Evolutionary conservation across 1,140 invertebrate species (phyloP), one percentile per base, ranked within the genome.

Genomic region (Sitophilus oryzae): DNA sequence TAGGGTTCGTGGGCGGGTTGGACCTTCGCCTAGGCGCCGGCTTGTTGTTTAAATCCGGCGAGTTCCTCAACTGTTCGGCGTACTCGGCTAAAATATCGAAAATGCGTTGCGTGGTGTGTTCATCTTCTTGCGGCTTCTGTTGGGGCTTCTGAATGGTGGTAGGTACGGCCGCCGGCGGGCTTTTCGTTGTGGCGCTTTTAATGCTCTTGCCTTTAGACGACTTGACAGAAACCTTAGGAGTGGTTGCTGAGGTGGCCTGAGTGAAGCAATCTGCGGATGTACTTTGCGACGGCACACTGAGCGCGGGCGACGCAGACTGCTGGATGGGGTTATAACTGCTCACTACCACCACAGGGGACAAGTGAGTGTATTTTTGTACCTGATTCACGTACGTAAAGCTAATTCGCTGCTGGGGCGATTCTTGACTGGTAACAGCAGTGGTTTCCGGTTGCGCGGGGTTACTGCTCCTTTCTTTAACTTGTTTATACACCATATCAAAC

Each of bases 41-140:
- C 68, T 88, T 90, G 68, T 89, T 86, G 66, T 88, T 88, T 14
- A 84, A 63, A 68, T 89, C 86, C 0, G 86, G 86, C 3, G 85
- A 88, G 67, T 88, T 88, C 49, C 86, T 74, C 25, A 89, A 71
- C 62, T 89, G 86, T 62, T 88, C 86, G 35, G 86, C 85, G 69
- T 90, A 90, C 64, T 88, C 83, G 1, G 86, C 85, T 15, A 90
- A 68, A 63, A 90, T 90, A 46, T 86, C 86, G 52, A 88, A 81
- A 52, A 90, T 89, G 46, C 86, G 76, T 66, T 88, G 85, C 1
- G 85, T 85, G 0, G 86, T 89, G 65, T 88, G 84, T 67, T 89
- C 86, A 64, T 89, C 86, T 71, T 89, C 87, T 59, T 86, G 79
- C 1, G 85, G 83, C 68, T 89, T 89, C 60, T 86, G 86, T 52